Evolutionary conservation across 2,113 vertebrate species (phyloP), one percentile per base, ranked within the genome.

Genomic region (Gasterosteus nipponicus): DNA sequence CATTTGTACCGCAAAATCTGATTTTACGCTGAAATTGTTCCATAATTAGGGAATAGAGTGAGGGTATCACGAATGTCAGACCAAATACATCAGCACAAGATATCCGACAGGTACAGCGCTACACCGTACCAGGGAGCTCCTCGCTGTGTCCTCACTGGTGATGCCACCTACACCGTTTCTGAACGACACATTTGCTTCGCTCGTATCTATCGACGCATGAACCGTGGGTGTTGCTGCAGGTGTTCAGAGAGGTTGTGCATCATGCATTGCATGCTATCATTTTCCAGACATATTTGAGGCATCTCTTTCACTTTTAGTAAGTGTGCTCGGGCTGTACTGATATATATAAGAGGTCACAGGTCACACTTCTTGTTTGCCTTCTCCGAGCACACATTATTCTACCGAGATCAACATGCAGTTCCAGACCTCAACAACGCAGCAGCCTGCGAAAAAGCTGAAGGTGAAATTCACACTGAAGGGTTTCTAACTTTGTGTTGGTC

Each of bases 21-120:
- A 87, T 91, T 92, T 88, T 83, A 86, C 81, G 86, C 75, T 80
- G 82, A 89, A 91, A 89, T 85, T 88, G 86, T 86, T 83, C 86
- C 83, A 89, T 89, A 92, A 92, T 93, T 92, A 88, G 75, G 70
- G 76, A 84, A 84, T 90, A 87, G 73, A 81, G 83, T 84, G 76
- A 80, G 75, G 80, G 84, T 62, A 83, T 80, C 63, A 18, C 71
- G 81, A 78, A 84, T 89, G 91, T 90, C 83, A 85, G 63, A 80
- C 26, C 44, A 83, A 82, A 89, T 90, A 86, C 78, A 89, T 92
- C 86, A 87, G 78, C 82, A 89, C 61, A 75, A 69, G 84, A 68
- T 64, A 80, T 80, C 75, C 61, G 61, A 73, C 70, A 84, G 81
- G 78, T 84, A 60, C 73, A 75, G 58, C 73, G 9, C 2, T 0